Percentiles rank a stretch among this genome's conserved stretches.
phyloP scores from a whole-genome alignment of 2,888 invertebrate genomes.

The Zygogramma bicolorata region DNA sequence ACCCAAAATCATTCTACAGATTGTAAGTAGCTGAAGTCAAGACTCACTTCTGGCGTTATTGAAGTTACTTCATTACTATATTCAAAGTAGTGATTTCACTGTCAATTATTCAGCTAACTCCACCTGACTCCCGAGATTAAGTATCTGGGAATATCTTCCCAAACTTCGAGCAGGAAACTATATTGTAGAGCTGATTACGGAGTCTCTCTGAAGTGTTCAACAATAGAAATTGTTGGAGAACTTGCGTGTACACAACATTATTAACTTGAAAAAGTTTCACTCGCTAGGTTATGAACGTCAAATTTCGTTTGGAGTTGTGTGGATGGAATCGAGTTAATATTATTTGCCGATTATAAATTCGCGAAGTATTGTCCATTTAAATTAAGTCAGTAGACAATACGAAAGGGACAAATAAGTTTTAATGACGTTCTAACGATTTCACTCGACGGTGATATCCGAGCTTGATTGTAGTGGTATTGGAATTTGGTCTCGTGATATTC shows the following conservation, averaged over 20 bases:
- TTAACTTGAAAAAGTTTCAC: background rate
- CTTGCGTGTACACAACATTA: background rate
- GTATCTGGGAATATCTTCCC: background rate
- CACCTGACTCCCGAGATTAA: background rate
- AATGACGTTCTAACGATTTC: too few relatives aligned
- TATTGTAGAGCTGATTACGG: background rate
- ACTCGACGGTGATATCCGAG: too few relatives aligned
- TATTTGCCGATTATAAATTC: background rate
- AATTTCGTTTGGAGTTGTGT: background rate
- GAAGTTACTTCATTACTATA: background rate
- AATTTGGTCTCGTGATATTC: too few relatives aligned
- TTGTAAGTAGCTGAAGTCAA: background rate
- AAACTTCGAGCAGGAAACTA: background rate
- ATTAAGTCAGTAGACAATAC: background rate
- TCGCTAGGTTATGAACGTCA: background rate
- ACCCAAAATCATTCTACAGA: too few relatives aligned
- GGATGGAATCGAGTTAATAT: background rate
- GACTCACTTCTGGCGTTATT: background rate
- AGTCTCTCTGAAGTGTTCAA: background rate
- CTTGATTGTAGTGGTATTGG: too few relatives aligned
- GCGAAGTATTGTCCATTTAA: background rate
- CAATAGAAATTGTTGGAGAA: background rate
- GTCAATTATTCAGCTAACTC: background rate
- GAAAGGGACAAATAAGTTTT: too few relatives aligned
- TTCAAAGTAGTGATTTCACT: background rate